These are phyloP conservation scores for Drosophila auraria DNA, from an alignment of 1,140 invertebrate species.

Conservation along the genomic window DNA sequence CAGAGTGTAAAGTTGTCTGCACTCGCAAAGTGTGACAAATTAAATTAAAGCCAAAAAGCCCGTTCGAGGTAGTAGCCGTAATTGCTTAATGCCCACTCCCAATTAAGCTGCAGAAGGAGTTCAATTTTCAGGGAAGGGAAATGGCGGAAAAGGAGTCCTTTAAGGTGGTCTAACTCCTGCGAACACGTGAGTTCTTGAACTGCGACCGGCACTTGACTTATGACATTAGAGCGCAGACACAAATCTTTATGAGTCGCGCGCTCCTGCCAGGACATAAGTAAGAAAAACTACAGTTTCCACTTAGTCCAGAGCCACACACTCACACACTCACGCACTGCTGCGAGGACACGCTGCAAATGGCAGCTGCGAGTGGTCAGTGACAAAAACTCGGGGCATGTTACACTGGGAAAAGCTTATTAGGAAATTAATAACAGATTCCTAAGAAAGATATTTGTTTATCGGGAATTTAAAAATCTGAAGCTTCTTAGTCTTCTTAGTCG, in stretches of 20 bases:
- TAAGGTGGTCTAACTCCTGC: slow-evolving; percentile 22
- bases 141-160: neutral
- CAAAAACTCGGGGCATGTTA: slow-evolving; percentile 51
- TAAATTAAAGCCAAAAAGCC: slow-evolving; percentile 83
- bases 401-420: slow-evolving; percentile 9
- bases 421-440: no score
- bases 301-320: slow-evolving; percentile 57
- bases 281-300: slow-evolving; percentile 83
- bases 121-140: neutral
- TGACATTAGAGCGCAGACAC: slow-evolving; percentile 76
- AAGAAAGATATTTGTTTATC: no score
- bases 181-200: slow-evolving; percentile 67
- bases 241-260: slow-evolving; percentile 73
- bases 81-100: slow-evolving; percentile 80
- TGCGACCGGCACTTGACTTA: slow-evolving; percentile 78
- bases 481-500: no score
- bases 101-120: slow-evolving; percentile 52
- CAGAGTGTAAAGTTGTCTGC: slow-evolving; percentile 78
- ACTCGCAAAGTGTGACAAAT: slow-evolving; percentile 84
- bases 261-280: slow-evolving; percentile 67
- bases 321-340: slow-evolving; percentile 30
- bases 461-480: no score
- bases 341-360: slow-evolving; percentile 67
- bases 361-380: slow-evolving; percentile 78
- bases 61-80: slow-evolving; percentile 61